Evolutionary conservation across 2,888 invertebrate genomes (phyloP).

Genomic region (Erpobdella octoculata): DNA sequence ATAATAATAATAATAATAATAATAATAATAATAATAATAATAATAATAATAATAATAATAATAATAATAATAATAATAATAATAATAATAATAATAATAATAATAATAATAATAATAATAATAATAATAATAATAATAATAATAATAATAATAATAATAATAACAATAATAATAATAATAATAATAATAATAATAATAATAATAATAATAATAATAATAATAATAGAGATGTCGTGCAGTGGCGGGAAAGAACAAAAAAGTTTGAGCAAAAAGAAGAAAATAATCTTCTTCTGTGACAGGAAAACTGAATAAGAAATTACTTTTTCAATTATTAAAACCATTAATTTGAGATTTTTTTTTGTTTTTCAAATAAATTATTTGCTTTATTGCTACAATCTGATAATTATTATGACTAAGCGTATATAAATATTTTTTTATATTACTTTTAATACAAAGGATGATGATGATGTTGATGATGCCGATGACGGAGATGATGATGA

Average conservation of each 20-base stretch:
- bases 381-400: too few species aligned
- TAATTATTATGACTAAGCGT: too few species aligned
- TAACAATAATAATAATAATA: not conserved
- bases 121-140: not conserved
- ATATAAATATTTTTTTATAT: too few species aligned
- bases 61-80: not conserved
- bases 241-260: not conserved
- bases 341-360: too few species aligned
- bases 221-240: not conserved
- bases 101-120: not conserved
- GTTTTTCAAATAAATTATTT: too few species aligned
- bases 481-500: not conserved
- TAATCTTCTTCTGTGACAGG: not conserved
- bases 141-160: slow-evolving; percentile 9
- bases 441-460: not conserved
- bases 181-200: slow-evolving; percentile 1
- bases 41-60: slow-evolving; percentile 7
- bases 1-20: not conserved
- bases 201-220: slow-evolving; percentile 5
- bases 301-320: too few species aligned
- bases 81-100: not conserved
- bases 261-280: not conserved
- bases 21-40: slow-evolving; percentile 9
- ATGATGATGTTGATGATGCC: not conserved
- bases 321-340: too few species aligned